Conservation (phyloP, 2,888 invertebrate genomes). For the Eremobia ochroleuca region DNA sequence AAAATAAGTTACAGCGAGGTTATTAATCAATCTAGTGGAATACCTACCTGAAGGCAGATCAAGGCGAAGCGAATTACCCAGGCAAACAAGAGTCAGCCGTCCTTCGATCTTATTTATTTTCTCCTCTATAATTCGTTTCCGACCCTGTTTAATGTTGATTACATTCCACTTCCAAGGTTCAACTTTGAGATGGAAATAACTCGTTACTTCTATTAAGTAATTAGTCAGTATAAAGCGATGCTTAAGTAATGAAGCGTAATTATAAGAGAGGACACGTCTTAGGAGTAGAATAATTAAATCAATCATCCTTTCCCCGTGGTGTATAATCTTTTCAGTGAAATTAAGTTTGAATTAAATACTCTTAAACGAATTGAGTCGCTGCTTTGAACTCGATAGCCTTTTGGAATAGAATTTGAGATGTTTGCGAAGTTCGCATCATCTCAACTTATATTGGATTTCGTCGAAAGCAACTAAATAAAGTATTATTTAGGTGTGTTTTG, state of each 20-base stretch:
- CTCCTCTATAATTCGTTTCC: slow-evolving; percentile 82
- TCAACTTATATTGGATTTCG: slow-evolving; percentile 78
- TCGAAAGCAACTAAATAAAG: slow-evolving; percentile 63
- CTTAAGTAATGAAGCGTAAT: slow-evolving; percentile 90
- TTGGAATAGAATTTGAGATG: slow-evolving; percentile 79
- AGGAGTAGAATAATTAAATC: slow-evolving; percentile 90
- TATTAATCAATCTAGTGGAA: slow-evolving; percentile 67
- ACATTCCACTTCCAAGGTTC: slow-evolving; percentile 81
- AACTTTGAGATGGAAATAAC: slow-evolving; percentile 89
- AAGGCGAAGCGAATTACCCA: slow-evolving; percentile 64
- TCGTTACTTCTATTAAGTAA: slow-evolving; percentile 91
- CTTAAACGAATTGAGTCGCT: slow-evolving; percentile 78
- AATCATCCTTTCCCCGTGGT: slow-evolving; percentile 88
- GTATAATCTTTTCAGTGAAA: slow-evolving; percentile 89
- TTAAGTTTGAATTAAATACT: slow-evolving; percentile 88
- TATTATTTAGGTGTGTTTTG: slow-evolving; percentile 62
- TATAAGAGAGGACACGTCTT: slow-evolving; percentile 90
- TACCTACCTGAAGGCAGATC: slow-evolving; percentile 60
- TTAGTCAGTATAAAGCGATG: slow-evolving; percentile 90
- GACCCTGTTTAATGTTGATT: slow-evolving; percentile 86
- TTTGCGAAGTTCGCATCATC: slow-evolving; percentile 74
- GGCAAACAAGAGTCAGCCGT: slow-evolving; percentile 69
- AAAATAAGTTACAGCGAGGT: slow-evolving; percentile 42
- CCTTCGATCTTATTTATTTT: slow-evolving; percentile 83
- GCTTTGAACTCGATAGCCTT: slow-evolving; percentile 83